These are phyloP conservation scores for Hozukius guyotensis DNA, from an alignment of 2,797 vertebrate genomes.

Conservation along the genomic window DNA sequence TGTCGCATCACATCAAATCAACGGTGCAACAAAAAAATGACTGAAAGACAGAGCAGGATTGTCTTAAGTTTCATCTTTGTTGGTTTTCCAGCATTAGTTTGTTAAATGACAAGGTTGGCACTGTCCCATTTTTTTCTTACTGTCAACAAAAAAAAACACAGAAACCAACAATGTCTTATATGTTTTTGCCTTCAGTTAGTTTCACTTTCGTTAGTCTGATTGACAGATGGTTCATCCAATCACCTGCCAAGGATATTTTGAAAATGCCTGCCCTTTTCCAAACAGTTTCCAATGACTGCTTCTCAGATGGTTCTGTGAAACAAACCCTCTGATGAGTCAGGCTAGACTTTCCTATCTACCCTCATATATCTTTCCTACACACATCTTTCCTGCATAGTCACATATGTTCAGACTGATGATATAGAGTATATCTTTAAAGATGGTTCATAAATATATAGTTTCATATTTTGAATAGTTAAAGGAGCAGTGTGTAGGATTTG, in stretches of 20 bases:
- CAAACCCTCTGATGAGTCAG: no score
- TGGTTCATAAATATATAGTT: neutral
- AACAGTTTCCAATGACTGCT: no score
- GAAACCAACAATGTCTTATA: neutral
- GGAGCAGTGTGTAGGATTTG: no score
- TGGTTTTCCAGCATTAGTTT: neutral
- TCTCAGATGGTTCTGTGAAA: no score
- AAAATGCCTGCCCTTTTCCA: no score
- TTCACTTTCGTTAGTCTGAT: no score
- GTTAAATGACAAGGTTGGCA: neutral
- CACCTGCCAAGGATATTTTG: no score
- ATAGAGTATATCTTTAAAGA: neutral
- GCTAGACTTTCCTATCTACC: neutral
- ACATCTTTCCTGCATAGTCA: no score
- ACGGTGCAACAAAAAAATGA: neutral
- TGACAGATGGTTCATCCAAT: no score
- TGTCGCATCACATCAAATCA: slow-evolving; percentile 16
- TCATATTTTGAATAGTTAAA: neutral
- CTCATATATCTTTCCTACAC: neutral
- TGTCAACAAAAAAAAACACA: neutral
- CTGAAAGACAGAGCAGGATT: neutral
- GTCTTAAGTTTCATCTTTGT: neutral
- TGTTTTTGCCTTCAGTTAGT: no score
- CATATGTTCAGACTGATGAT: neutral
- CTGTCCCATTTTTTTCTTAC: neutral